These are phyloP conservation scores for Melitaea cinxia DNA, from an alignment of 1,140 invertebrate genomes.

Conservation along the genomic window DNA sequence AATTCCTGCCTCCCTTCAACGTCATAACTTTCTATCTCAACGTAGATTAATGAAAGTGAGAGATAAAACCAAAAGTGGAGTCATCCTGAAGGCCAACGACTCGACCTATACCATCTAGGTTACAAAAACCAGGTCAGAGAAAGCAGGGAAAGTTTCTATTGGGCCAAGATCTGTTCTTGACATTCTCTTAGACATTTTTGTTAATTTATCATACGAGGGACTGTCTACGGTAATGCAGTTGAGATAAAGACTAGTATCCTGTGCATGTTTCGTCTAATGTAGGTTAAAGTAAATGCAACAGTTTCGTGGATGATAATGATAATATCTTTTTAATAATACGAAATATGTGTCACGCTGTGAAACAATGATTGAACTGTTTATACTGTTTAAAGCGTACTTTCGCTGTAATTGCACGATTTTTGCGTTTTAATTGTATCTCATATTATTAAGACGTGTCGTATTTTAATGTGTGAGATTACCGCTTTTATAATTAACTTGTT, in stretches of 20 bases:
- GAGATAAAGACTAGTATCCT: constrained; percentile 5
- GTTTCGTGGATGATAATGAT: constrained; percentile 24
- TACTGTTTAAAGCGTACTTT: background rate
- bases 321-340: constrained; percentile 31
- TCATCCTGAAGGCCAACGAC: constrained; percentile 60
- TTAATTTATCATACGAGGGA: constrained; percentile 12
- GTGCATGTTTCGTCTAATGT: background rate
- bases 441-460: background rate
- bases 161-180: constrained; percentile 66
- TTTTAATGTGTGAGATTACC: background rate
- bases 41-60: constrained; percentile 72
- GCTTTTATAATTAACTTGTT: background rate
- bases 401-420: background rate
- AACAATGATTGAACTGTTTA: constrained; percentile 18
- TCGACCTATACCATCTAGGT: constrained; percentile 55
- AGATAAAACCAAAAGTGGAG: constrained; percentile 71
- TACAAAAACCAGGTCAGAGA: constrained; percentile 66
- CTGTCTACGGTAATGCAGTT: background rate
- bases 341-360: constrained; percentile 29
- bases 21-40: constrained; percentile 62
- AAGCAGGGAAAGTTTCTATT: constrained; percentile 67
- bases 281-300: constrained; percentile 30
- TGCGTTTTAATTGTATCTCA: background rate
- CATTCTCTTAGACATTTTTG: constrained; percentile 50
- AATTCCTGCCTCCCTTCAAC: constrained; percentile 50